Evolutionary conservation across 2,888 invertebrate genomes (phyloP).

Genomic region (Hirtodrosophila confusa): DNA sequence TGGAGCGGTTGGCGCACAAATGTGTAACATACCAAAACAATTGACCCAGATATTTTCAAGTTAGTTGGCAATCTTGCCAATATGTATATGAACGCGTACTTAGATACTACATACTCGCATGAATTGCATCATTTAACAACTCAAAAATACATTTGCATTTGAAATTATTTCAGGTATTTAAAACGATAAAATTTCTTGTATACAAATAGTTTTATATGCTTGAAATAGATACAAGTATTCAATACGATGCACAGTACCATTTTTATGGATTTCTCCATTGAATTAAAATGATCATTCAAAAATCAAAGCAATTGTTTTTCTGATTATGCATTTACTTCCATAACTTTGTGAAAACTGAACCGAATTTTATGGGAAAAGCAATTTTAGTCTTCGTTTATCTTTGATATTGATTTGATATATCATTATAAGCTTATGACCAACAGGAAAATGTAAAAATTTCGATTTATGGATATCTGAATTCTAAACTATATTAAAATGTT

Average conservation of each 20-base stretch:
- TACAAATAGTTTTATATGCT: constrained; percentile 5
- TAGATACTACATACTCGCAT: neutral
- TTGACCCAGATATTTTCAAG: constrained; percentile 34
- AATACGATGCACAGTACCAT: neutral
- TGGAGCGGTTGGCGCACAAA: constrained; percentile 3
- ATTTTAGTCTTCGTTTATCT: too few relatives aligned
- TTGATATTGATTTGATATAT: too few relatives aligned
- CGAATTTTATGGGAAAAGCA: too few relatives aligned
- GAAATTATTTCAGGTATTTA: constrained; percentile 13
- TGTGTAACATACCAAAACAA: constrained; percentile 5
- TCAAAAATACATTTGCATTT: constrained; percentile 11
- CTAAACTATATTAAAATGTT: too few relatives aligned
- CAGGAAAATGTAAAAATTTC: too few relatives aligned
- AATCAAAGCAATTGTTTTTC: too few relatives aligned
- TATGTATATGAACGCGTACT: constrained; percentile 12
- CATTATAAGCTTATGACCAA: too few relatives aligned
- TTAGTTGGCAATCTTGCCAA: constrained; percentile 21
- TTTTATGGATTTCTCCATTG: neutral
- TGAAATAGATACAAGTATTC: constrained; percentile 1
- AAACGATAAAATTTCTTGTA: neutral
- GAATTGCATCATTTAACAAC: constrained; percentile 28
- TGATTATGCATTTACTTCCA: too few relatives aligned
- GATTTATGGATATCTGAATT: too few relatives aligned
- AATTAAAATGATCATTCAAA: too few relatives aligned
- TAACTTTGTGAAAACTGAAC: too few relatives aligned